Conservation (phyloP, 2,113 vertebrate genomes). For the Sapayoa aenigma region DNA sequence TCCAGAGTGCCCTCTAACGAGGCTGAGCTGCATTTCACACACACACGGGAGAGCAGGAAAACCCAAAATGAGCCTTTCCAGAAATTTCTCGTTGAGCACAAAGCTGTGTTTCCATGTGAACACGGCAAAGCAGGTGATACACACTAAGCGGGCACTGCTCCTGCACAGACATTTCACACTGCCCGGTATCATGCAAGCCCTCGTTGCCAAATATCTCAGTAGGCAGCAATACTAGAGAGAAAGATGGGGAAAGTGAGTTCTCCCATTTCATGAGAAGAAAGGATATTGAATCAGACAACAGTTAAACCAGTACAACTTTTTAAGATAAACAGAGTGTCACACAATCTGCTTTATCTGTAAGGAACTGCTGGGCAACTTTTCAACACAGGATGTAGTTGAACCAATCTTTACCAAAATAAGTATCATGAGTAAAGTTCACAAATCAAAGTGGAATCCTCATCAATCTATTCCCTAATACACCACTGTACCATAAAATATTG, state of each 20-base stretch:
- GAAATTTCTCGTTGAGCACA: background rate
- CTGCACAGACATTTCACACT: background rate
- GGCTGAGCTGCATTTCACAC: background rate
- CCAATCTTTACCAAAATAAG: background rate
- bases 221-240: background rate
- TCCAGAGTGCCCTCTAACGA: slow-evolving; percentile 51
- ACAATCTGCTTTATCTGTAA: background rate
- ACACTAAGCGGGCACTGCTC: background rate
- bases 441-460: background rate
- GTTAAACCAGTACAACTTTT: background rate
- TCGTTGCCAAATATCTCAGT: rapidly evolving
- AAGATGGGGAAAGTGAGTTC: background rate
- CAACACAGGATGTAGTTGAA: background rate
- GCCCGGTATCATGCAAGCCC: background rate
- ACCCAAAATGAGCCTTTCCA: background rate
- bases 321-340: background rate
- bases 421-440: background rate
- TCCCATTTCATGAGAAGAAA: background rate
- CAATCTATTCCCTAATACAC: background rate
- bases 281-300: background rate
- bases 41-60: background rate
- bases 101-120: background rate
- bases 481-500: background rate
- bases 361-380: background rate
- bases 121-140: background rate